These are phyloP conservation scores for Slavum lentiscoides DNA, from an alignment of 2,888 invertebrate species.

Conservation along the genomic window DNA sequence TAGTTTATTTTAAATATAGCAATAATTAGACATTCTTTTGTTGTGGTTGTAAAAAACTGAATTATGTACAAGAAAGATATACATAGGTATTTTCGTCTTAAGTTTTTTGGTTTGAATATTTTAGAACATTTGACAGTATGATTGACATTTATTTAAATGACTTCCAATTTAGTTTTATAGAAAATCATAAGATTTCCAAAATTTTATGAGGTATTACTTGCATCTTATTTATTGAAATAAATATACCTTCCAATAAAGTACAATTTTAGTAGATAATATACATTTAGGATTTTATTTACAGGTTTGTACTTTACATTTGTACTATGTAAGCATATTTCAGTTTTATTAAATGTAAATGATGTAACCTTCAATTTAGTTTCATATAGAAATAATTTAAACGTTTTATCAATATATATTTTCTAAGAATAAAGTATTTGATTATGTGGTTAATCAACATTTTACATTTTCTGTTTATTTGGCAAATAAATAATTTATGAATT, in stretches of 20 bases:
- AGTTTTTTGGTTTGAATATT: slow-evolving; percentile 30
- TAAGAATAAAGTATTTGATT: neutral
- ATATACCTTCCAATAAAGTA: neutral
- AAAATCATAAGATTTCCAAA: slow-evolving; percentile 6
- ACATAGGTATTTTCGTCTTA: slow-evolving; percentile 6
- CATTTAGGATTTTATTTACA: slow-evolving; percentile 32
- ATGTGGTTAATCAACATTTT: neutral
- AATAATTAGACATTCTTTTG: neutral
- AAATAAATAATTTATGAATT: neutral
- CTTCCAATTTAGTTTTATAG: neutral
- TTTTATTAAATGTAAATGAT: neutral
- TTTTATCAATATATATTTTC: slow-evolving; percentile 2
- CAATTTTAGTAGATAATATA: slow-evolving; percentile 4
- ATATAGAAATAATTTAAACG: neutral
- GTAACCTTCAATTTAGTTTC: neutral
- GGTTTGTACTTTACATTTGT: slow-evolving; percentile 24
- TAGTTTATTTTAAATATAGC: neutral
- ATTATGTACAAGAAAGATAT: neutral
- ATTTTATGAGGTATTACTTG: neutral
- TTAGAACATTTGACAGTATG: slow-evolving; percentile 39
- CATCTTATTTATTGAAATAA: neutral
- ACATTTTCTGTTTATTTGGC: slow-evolving; percentile 4
- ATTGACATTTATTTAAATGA: slow-evolving; percentile 25
- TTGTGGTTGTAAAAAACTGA: neutral
- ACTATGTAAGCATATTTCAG: slow-evolving; percentile 8